Evolutionary conservation across 2,113 vertebrate genomes (phyloP).

Genomic region (Amazona vittata): DNA sequence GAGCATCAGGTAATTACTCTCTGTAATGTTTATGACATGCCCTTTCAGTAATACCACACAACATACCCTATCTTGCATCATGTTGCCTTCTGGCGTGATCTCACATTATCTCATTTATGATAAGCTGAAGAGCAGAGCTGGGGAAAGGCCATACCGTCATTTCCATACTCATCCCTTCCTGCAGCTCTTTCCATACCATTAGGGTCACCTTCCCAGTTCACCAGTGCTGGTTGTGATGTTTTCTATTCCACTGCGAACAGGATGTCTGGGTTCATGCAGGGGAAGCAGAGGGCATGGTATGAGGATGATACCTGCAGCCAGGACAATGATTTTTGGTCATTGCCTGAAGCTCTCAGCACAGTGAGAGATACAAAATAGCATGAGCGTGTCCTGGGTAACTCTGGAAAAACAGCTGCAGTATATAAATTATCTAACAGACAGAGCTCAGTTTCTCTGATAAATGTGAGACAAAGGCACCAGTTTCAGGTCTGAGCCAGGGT

Average conservation of each 20-base stretch:
- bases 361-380: background rate
- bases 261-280: background rate
- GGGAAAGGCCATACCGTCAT: background rate
- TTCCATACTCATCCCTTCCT: background rate
- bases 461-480: background rate
- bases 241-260: background rate
- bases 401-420: background rate
- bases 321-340: background rate
- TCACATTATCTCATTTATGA: background rate
- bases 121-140: background rate
- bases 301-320: background rate
- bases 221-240: background rate
- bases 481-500: background rate
- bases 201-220: background rate
- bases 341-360: background rate
- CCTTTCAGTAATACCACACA: background rate
- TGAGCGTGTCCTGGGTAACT: background rate
- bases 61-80: background rate
- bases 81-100: constrained; percentile 26
- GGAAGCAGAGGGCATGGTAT: background rate
- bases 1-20: background rate
- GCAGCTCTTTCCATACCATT: constrained; percentile 36
- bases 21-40: background rate
- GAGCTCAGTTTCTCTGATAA: background rate
- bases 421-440: background rate